A percentile compares a stretch with the other conserved stretches of the same genome.
Conservation (phyloP, 2,113 vertebrate genomes). For the Prunella fulvescens region DNA sequence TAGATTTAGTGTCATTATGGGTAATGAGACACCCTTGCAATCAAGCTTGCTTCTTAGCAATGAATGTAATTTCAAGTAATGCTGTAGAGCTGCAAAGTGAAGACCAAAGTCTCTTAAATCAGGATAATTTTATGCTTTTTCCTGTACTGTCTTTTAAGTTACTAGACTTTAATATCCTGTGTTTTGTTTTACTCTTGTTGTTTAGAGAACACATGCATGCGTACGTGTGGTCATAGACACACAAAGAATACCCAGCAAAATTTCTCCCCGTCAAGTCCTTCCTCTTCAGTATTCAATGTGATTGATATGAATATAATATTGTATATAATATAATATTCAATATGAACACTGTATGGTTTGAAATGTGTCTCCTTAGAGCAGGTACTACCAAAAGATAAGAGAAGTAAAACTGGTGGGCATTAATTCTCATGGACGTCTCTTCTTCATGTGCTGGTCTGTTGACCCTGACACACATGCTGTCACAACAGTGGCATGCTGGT, state of each 20-base stretch:
- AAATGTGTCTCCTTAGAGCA: neutral
- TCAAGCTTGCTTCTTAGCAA: slow-evolving; percentile 47
- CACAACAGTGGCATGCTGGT: neutral
- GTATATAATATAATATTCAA: neutral
- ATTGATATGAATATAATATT: neutral
- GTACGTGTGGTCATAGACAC: rapidly evolving
- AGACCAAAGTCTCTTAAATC: neutral
- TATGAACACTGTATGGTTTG: neutral
- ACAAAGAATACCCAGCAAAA: neutral
- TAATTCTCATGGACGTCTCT: neutral
- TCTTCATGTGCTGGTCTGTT: neutral
- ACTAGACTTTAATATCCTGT: neutral
- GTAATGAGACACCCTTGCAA: slow-evolving; percentile 47
- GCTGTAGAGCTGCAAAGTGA: neutral
- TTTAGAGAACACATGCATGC: neutral
- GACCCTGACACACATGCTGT: rapidly evolving
- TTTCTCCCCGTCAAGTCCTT: neutral
- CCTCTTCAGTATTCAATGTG: neutral
- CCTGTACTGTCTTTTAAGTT: neutral
- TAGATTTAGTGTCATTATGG: slow-evolving; percentile 46
- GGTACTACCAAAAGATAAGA: neutral
- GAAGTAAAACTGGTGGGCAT: neutral
- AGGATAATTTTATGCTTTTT: neutral
- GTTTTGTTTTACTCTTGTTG: neutral
- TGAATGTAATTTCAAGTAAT: slow-evolving; percentile 25